These are phyloP conservation scores for Cecidostiba fungosa DNA, from an alignment of 2,888 invertebrate genomes.

Conservation along the genomic window DNA sequence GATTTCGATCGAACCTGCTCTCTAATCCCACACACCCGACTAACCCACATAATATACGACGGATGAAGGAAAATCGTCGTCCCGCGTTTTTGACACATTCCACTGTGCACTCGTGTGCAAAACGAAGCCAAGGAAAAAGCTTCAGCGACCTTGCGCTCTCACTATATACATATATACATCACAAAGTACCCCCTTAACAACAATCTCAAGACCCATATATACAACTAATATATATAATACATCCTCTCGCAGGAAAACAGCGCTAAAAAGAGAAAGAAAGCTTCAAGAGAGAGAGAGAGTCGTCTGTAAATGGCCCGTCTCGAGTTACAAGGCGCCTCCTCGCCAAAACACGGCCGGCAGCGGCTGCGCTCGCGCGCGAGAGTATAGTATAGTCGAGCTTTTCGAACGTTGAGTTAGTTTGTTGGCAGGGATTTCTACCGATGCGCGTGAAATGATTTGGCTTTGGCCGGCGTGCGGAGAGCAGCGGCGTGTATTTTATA, in stretches of 20 bases:
- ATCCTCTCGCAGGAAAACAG: not conserved
- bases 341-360: slow-evolving; percentile 72
- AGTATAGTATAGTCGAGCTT: not conserved
- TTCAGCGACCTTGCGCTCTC: slow-evolving; percentile 51
- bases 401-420: slow-evolving; percentile 63
- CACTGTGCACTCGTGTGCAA: not conserved
- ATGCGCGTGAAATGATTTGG: slow-evolving; percentile 78
- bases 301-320: slow-evolving; percentile 70
- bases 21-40: not conserved
- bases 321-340: slow-evolving; percentile 73
- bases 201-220: not conserved
- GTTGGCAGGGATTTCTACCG: slow-evolving; percentile 78
- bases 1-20: too few species aligned
- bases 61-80: not conserved
- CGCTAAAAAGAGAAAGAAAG: slow-evolving; percentile 2
- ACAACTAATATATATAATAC: not conserved
- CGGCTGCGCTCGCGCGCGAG: slow-evolving; percentile 7
- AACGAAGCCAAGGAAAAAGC: slow-evolving; percentile 49
- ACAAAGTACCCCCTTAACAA: not conserved
- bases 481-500: too few species aligned
- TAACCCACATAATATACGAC: not conserved
- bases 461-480: slow-evolving; percentile 62
- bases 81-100: slow-evolving; percentile 1
- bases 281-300: slow-evolving; percentile 26
- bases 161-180: slow-evolving; percentile 2